phyloP scores from a whole-genome alignment of 2,888 invertebrate species.

The Parochlus steinenii region DNA sequence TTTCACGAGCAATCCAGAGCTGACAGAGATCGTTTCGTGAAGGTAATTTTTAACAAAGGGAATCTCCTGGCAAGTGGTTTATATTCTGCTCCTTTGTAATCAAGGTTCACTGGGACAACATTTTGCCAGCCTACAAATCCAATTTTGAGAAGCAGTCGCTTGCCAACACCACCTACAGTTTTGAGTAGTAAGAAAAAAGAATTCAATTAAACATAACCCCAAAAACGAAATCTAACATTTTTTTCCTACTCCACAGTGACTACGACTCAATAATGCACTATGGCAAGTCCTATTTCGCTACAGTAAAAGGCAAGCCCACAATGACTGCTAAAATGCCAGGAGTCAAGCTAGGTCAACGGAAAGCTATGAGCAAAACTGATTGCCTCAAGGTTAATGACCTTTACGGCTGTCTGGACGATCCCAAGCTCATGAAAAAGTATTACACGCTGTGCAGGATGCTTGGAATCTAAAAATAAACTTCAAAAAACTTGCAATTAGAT shows the following conservation, averaged over 20 bases:
- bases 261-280: slow-evolving; percentile 63
- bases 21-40: slow-evolving; percentile 53
- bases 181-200: slow-evolving; percentile 48
- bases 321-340: slow-evolving; percentile 40
- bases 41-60: slow-evolving; percentile 50
- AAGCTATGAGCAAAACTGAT: slow-evolving; percentile 45
- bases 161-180: slow-evolving; percentile 44
- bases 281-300: slow-evolving; percentile 45
- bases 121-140: slow-evolving; percentile 34
- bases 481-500: too few relatives aligned
- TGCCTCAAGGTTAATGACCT: slow-evolving; percentile 50
- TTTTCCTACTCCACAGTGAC: background rate
- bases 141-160: slow-evolving; percentile 49
- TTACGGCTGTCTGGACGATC: slow-evolving; percentile 40
- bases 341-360: slow-evolving; percentile 42
- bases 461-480: slow-evolving; percentile 8
- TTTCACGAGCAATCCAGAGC: slow-evolving; percentile 66
- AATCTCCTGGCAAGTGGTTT: slow-evolving; percentile 32
- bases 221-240: background rate
- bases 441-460: slow-evolving; percentile 8
- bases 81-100: background rate
- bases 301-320: slow-evolving; percentile 41
- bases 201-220: background rate
- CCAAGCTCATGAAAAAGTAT: slow-evolving; percentile 23
- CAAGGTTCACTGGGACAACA: background rate